phyloP scores from a whole-genome alignment of 1,140 invertebrate genomes.

The Drosophila melanogaster region DNA sequence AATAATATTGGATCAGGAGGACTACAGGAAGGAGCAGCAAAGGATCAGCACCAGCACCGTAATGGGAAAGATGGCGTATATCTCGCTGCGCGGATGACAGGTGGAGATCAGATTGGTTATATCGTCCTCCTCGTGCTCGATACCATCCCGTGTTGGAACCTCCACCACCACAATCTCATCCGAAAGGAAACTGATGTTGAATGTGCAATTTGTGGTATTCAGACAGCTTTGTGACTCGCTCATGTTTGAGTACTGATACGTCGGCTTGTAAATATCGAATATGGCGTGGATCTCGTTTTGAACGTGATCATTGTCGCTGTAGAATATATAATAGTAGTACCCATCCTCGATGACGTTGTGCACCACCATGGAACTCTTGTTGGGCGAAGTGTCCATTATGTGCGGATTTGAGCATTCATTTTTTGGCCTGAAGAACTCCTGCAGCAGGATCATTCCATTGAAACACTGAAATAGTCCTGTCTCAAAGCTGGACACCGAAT shows the following conservation, averaged over 20 bases:
- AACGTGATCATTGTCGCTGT: constrained; percentile 92
- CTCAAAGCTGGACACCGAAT: constrained; percentile 91
- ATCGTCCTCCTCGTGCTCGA: constrained; percentile 90
- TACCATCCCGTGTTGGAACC: constrained; percentile 91
- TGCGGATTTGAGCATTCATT: constrained; percentile 88
- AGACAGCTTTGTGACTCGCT: constrained; percentile 88
- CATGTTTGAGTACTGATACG: constrained; percentile 91
- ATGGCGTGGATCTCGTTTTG: constrained; percentile 92
- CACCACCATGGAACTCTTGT: constrained; percentile 87
- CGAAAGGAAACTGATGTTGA: constrained; percentile 89
- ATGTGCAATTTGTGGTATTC: constrained; percentile 90
- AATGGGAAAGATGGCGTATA: constrained; percentile 92
- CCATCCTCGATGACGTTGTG: constrained; percentile 90
- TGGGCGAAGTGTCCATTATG: constrained; percentile 87
- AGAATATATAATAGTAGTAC: constrained; percentile 95
- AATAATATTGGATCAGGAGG: background rate
- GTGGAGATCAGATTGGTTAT: constrained; percentile 89
- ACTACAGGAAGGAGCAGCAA: constrained; percentile 90
- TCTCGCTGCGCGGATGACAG: constrained; percentile 90
- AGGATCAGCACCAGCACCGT: constrained; percentile 90
- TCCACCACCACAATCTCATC: constrained; percentile 92
- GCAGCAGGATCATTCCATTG: constrained; percentile 89
- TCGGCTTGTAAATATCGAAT: constrained; percentile 93
- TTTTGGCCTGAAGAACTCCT: constrained; percentile 88
- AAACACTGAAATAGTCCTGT: constrained; percentile 90